Evolutionary conservation across 2,888 invertebrate species (phyloP).

Genomic region (Limnephilus rhombicus): DNA sequence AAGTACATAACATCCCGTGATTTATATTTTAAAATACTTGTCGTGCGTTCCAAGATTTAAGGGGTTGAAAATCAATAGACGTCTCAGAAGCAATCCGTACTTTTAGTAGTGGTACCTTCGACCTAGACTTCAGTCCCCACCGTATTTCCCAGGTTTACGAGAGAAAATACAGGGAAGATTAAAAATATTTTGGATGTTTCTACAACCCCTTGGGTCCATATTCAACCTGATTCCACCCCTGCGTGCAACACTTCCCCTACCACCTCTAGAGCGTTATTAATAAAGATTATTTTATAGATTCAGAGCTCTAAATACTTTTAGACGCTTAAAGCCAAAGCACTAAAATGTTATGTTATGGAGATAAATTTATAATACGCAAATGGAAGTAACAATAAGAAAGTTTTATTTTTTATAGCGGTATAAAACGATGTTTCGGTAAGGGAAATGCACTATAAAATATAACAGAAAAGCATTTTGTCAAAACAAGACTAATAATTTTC

Average conservation of each 20-base stretch:
- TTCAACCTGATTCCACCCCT: background rate
- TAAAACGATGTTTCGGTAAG: background rate
- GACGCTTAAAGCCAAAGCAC: background rate
- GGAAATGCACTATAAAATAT: background rate
- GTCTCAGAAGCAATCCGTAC: no score
- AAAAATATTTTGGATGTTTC: background rate
- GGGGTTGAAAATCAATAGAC: no score
- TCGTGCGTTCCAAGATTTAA: no score
- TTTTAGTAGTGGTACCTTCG: no score
- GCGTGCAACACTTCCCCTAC: background rate
- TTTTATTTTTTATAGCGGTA: background rate
- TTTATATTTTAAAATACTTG: no score
- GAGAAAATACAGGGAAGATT: no score
- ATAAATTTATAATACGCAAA: background rate
- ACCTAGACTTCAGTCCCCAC: no score
- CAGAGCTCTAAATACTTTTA: background rate
- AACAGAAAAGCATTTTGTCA: background rate
- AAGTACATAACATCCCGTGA: no score
- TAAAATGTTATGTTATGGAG: background rate
- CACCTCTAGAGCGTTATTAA: background rate
- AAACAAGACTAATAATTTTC: background rate
- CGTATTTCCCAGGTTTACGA: no score
- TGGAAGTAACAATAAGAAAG: background rate
- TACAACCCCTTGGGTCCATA: background rate
- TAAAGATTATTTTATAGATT: conserved; percentile 1